Base-by-base conservation (phyloP, 2,113 vertebrate species). In the Dromiciops gliroides region DNA sequence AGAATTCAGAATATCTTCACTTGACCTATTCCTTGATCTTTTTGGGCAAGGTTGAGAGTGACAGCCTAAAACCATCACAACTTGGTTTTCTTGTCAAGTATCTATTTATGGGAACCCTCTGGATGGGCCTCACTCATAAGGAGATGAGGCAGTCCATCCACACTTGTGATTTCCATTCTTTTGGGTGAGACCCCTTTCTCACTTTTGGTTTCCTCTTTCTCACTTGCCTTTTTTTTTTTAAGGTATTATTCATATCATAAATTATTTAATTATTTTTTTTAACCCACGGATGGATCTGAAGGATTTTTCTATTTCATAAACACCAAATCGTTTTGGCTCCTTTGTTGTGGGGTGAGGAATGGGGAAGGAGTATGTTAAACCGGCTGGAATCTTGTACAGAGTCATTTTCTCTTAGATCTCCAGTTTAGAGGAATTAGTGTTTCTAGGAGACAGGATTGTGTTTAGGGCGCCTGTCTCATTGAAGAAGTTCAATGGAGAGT, bases 221-320 rank as follows among this genome's bases (percentile, higher is more conserved):
- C 67, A 44, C 50, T 93, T 67, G 11, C 60, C 12, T 67, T 67
- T 93, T 67, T 67, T 93, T 93, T 91, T 91, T 37, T 90, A 96
- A 89, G 95, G 97, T 95, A 52, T 53, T 94, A 6, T 96, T 97
- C 50, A 50, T 97, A 53, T 60, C 83, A 0, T 97, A 97, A 97
- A 67, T 98, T 98, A 97, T 97, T 96, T 83, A 83, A 90, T 90
- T 96, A 51, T 2, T 96, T 53, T 96, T 97, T 92, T 93, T 95
- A 56, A 93, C 93, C 67, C 67, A 96, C 92, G 97, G 97, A 97
- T 96, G 95, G 97, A 97, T 96, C 83, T 98, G 97, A 98, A 98
- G 97, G 97, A 98, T 97, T 96, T 98, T 97, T 51, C 31, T 90
- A 89, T 83, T 83, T 83, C 19, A 83, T 92, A 75, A 94, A 97